A percentile compares a stretch with the other conserved stretches of the same genome.
phyloP scores from a whole-genome alignment of 2,797 vertebrate species.

The Threskiornis aethiopicus region DNA sequence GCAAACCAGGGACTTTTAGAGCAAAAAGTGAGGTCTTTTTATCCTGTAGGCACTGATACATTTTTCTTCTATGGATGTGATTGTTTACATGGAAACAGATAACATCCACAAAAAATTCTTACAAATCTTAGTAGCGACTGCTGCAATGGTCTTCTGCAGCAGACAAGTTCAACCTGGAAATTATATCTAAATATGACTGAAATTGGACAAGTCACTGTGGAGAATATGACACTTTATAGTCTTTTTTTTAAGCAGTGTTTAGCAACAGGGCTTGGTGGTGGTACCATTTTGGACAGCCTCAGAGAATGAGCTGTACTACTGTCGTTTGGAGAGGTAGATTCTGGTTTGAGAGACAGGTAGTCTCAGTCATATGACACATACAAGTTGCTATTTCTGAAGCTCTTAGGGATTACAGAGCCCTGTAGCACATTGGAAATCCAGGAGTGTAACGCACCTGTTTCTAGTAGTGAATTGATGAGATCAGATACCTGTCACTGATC shows the following conservation, averaged over 20 bases:
- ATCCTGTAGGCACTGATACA: not conserved
- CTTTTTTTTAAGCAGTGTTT: not conserved
- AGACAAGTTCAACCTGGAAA: not conserved
- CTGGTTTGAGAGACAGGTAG: not conserved
- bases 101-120: not conserved
- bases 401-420: not conserved
- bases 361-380: not conserved
- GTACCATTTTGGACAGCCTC: not conserved
- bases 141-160: not conserved
- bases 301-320: not conserved
- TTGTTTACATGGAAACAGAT: not conserved
- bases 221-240: not conserved
- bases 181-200: not conserved
- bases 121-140: not conserved
- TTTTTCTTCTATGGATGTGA: not conserved
- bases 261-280: not conserved
- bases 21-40: not conserved
- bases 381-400: conserved; percentile 4
- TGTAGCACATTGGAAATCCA: not conserved
- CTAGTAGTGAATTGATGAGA: not conserved
- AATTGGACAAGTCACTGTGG: not conserved
- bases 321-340: not conserved
- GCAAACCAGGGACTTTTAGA: not conserved
- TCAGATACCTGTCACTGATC: not conserved
- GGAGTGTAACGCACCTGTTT: not conserved